Percentiles rank a stretch among this genome's conserved stretches.
These are phyloP conservation scores for Temnothorax longispinosus DNA, from an alignment of 1,140 invertebrate genomes.

Conservation along the genomic window DNA sequence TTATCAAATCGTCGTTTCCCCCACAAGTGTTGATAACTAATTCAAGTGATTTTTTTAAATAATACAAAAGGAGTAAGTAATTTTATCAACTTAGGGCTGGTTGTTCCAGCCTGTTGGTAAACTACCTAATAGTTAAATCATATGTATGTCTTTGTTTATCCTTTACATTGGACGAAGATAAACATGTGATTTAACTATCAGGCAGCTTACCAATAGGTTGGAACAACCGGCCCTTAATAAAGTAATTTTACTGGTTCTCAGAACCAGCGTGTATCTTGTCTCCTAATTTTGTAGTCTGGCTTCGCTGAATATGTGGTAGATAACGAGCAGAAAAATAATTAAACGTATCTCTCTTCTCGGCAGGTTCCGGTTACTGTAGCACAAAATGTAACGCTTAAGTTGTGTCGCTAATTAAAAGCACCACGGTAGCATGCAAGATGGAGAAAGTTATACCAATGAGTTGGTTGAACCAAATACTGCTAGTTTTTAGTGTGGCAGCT, in stretches of 20 bases:
- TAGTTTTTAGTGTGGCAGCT: conserved; percentile 73
- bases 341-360: conserved; percentile 3
- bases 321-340: no score
- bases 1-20: neutral
- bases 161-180: no score
- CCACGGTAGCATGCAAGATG: conserved; percentile 63
- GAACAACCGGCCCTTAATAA: no score
- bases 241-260: neutral
- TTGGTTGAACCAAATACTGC: conserved; percentile 78
- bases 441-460: conserved; percentile 78
- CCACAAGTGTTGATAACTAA: neutral
- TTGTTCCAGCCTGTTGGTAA: no score
- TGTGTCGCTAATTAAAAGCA: conserved; percentile 11
- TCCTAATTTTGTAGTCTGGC: neutral
- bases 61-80: no score
- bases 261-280: neutral
- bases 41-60: no score
- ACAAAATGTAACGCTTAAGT: conserved; percentile 62
- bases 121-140: no score
- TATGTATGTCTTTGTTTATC: no score
- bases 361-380: conserved; percentile 48
- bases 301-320: neutral
- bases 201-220: no score
- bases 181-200: no score
- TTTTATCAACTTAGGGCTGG: no score